Evolutionary conservation across 2,888 invertebrate species (phyloP).

Genomic region (Quadroppia sp.): DNA sequence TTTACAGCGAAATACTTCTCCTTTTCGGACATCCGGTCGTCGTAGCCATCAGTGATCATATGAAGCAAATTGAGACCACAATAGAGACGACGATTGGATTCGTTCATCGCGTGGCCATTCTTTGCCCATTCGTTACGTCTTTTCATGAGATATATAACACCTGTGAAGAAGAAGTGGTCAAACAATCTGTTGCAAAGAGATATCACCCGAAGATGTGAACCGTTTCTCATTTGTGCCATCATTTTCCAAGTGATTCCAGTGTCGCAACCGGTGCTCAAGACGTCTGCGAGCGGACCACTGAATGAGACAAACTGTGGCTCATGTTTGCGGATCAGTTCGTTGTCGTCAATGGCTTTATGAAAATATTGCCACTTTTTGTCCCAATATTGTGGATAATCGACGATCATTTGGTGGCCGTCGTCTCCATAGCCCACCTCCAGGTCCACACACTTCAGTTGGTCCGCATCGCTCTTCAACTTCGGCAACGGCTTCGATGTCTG

Average conservation of each 20-base stretch:
- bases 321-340: not conserved
- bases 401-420: no score
- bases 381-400: no score
- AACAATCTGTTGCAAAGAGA: no score
- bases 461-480: not conserved
- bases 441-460: not conserved
- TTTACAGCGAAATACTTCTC: conserved; percentile 6
- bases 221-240: not conserved
- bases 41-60: not conserved
- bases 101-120: not conserved
- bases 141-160: conserved; percentile 8
- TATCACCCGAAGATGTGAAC: no score
- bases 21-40: not conserved
- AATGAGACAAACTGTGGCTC: conserved; percentile 27
- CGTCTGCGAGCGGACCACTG: not conserved
- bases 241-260: conserved; percentile 3
- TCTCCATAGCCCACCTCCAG: no score
- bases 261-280: not conserved
- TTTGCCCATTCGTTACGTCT: not conserved
- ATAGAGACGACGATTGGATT: not conserved
- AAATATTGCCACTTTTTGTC: conserved; percentile 2
- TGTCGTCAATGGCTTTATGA: not conserved
- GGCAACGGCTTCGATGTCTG: not conserved
- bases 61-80: conserved; percentile 1
- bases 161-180: no score